A percentile compares a stretch with the other conserved stretches of the same genome.
Conservation (phyloP, 2,888 invertebrate genomes). For the Agonopterix subpropinquella region DNA sequence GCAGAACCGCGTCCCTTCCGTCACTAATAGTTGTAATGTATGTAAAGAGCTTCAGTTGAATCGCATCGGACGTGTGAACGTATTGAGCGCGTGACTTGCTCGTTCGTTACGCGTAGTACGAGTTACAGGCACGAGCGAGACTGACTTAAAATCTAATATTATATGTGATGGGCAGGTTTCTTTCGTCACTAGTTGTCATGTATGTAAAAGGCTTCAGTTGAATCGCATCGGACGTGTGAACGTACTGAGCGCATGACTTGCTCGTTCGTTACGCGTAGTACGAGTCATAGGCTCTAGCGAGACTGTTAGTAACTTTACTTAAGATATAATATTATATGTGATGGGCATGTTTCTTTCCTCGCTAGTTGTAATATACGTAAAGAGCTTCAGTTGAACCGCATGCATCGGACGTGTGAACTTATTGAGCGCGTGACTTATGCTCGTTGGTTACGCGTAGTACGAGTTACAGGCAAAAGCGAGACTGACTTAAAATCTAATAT, state of each 20-base stretch:
- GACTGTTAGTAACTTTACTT: not conserved
- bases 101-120: constrained; percentile 10
- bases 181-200: too few relatives aligned
- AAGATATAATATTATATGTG: too few relatives aligned
- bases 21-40: too few relatives aligned
- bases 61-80: constrained; percentile 42
- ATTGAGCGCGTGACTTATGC: constrained; percentile 47
- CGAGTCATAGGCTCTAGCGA: not conserved
- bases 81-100: constrained; percentile 46
- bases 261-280: constrained; percentile 14
- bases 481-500: not conserved
- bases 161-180: too few relatives aligned
- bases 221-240: constrained; percentile 39
- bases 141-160: not conserved
- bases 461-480: not conserved
- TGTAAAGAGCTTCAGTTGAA: too few relatives aligned
- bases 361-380: too few relatives aligned
- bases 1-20: too few relatives aligned
- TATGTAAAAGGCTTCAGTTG: too few relatives aligned
- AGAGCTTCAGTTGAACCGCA: constrained; percentile 4
- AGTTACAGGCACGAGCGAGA: not conserved
- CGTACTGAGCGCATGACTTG: constrained; percentile 47
- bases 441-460: constrained; percentile 12
- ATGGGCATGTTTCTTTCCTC: too few relatives aligned
- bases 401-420: constrained; percentile 42